These are phyloP conservation scores for Paramormyrops hopkinsi DNA, from an alignment of 2,797 vertebrate genomes.

Conservation along the genomic window DNA sequence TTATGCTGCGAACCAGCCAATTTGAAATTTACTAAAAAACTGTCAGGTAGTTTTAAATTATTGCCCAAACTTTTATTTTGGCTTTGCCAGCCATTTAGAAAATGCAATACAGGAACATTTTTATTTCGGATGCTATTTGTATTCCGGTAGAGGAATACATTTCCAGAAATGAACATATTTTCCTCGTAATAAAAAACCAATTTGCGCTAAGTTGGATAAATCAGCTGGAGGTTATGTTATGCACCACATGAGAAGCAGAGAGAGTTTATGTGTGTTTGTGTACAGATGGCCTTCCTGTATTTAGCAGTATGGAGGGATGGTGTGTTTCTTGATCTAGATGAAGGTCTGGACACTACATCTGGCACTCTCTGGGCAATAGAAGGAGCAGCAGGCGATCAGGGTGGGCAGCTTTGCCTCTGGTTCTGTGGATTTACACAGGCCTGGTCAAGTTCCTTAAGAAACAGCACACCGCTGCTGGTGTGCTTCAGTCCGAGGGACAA, in stretches of 20 bases:
- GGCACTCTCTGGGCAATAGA: not conserved
- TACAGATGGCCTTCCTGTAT: not conserved
- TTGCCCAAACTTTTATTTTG: not conserved
- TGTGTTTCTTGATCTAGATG: not conserved
- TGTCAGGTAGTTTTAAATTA: not conserved
- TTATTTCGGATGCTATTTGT: not conserved
- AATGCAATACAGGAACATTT: not conserved
- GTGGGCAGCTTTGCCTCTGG: not conserved
- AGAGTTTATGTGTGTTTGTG: not conserved
- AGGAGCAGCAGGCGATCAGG: not conserved
- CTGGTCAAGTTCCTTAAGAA: not conserved
- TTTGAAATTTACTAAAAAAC: slow-evolving; percentile 3
- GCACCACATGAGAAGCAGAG: not conserved
- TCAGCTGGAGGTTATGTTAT: not conserved
- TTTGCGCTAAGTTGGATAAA: slow-evolving; percentile 5
- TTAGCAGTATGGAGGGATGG: not conserved
- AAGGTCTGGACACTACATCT: not conserved
- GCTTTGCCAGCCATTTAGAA: not conserved
- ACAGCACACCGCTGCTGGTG: not conserved
- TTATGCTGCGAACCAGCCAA: not conserved
- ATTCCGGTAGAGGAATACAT: not conserved
- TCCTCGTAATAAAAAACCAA: not conserved
- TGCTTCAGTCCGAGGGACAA: not conserved
- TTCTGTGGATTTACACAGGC: not conserved
- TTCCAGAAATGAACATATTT: not conserved